Conservation (phyloP, 2,888 invertebrate genomes). For the Notodonta ziczac region DNA sequence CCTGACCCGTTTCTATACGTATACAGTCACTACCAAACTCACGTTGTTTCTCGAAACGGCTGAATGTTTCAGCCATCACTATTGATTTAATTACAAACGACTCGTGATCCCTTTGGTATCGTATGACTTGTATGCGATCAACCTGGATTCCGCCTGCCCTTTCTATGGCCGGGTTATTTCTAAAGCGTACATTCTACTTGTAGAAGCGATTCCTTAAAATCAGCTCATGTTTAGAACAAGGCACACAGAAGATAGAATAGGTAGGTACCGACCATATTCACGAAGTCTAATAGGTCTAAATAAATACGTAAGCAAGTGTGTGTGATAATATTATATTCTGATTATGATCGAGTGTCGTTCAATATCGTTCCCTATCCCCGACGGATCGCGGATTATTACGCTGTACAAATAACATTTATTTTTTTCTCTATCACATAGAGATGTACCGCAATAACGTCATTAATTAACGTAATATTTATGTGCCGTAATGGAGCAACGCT, state of each 20-base stretch:
- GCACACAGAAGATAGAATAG: too few relatives aligned
- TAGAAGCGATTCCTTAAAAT: too few relatives aligned
- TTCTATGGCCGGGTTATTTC: too few relatives aligned
- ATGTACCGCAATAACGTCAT: slow-evolving; percentile 19
- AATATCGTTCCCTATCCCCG: slow-evolving; percentile 28
- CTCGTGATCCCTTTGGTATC: not conserved
- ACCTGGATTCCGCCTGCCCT: too few relatives aligned
- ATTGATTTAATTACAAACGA: not conserved
- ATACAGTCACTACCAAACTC: not conserved
- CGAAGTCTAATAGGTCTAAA: too few relatives aligned
- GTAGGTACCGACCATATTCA: too few relatives aligned
- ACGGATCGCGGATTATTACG: slow-evolving; percentile 22
- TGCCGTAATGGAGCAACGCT: too few relatives aligned
- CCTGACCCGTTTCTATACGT: not conserved
- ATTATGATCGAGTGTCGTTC: slow-evolving; percentile 32
- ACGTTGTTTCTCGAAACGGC: not conserved
- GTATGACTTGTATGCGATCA: not conserved
- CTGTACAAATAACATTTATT: slow-evolving; percentile 16
- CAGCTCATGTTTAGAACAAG: too few relatives aligned
- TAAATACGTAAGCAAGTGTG: not conserved
- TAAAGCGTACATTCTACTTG: too few relatives aligned
- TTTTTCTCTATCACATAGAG: slow-evolving; percentile 13
- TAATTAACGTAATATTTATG: slow-evolving; percentile 6
- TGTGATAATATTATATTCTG: slow-evolving; percentile 19
- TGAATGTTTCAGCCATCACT: not conserved